Conservation (phyloP, 2,888 invertebrate genomes). For the Pterostichus madidus region DNA sequence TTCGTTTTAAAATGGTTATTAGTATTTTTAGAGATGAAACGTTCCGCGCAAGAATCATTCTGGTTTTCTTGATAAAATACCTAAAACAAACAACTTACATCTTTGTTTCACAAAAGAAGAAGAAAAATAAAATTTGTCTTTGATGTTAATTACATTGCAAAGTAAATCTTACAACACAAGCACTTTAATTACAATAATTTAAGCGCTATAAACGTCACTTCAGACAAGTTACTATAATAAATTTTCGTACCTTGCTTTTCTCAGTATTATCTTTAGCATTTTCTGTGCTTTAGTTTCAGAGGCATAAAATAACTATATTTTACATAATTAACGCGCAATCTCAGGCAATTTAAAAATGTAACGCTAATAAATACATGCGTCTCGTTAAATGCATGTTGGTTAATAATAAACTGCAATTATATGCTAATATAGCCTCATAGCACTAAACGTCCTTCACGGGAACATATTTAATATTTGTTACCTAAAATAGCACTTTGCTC, state of each 20-base stretch:
- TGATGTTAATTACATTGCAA: slow-evolving; percentile 52
- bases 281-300: slow-evolving; percentile 22
- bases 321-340: slow-evolving; percentile 45
- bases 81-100: no score
- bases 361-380: slow-evolving; percentile 38
- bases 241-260: slow-evolving; percentile 39
- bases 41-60: not conserved
- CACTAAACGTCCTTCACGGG: not conserved
- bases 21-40: slow-evolving; percentile 14
- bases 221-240: slow-evolving; percentile 50
- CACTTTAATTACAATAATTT: slow-evolving; percentile 59
- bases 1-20: slow-evolving; percentile 48
- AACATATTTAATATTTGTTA: slow-evolving; percentile 1
- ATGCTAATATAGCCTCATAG: slow-evolving; percentile 7
- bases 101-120: not conserved
- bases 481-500: not conserved
- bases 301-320: slow-evolving; percentile 36
- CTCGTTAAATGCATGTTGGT: slow-evolving; percentile 24
- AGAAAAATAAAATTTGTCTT: slow-evolving; percentile 46
- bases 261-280: slow-evolving; percentile 31
- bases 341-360: slow-evolving; percentile 29
- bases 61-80: no score
- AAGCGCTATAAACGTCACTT: slow-evolving; percentile 52
- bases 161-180: slow-evolving; percentile 54
- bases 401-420: slow-evolving; percentile 30